Percentiles rank a stretch among this genome's conserved stretches.
phyloP scores from a whole-genome alignment of 2,113 vertebrate genomes.

The Lethenteron reissneri region DNA sequence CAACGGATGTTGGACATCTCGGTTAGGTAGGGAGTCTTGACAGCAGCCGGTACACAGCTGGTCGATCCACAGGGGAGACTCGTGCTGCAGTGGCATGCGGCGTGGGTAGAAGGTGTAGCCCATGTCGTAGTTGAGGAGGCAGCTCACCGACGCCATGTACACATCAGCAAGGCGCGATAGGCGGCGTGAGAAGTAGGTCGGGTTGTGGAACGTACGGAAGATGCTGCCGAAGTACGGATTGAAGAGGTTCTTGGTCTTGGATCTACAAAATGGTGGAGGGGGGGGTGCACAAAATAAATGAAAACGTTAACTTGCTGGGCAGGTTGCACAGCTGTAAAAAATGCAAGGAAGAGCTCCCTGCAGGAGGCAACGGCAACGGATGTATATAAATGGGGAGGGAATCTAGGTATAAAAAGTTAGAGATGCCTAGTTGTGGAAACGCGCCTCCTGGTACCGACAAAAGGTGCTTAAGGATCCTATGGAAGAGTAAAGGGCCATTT shows the following conservation, averaged over 20 bases:
- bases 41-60: constrained; percentile 47
- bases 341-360: no score
- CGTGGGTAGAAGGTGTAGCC: constrained; percentile 45
- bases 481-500: no score
- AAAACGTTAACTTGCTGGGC: no score
- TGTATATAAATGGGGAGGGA: no score
- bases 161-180: constrained; percentile 39
- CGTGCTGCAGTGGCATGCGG: constrained; percentile 38
- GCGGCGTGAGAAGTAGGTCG: constrained; percentile 40
- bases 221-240: constrained; percentile 47
- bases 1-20: constrained; percentile 48
- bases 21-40: constrained; percentile 42
- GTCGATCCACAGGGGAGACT: constrained; percentile 46
- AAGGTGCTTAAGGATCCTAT: no score
- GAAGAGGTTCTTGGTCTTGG: constrained; percentile 38
- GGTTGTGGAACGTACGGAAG: constrained; percentile 46
- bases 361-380: no score
- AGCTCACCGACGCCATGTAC: constrained; percentile 48
- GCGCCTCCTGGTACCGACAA: no score
- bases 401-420: no score
- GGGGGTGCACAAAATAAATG: no score
- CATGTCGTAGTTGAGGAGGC: constrained; percentile 32
- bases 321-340: no score
- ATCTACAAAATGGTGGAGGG: constrained; percentile 16
- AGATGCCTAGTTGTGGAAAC: no score